Conservation (phyloP, 2,888 invertebrate genomes). For the Poecilus cupreus region DNA sequence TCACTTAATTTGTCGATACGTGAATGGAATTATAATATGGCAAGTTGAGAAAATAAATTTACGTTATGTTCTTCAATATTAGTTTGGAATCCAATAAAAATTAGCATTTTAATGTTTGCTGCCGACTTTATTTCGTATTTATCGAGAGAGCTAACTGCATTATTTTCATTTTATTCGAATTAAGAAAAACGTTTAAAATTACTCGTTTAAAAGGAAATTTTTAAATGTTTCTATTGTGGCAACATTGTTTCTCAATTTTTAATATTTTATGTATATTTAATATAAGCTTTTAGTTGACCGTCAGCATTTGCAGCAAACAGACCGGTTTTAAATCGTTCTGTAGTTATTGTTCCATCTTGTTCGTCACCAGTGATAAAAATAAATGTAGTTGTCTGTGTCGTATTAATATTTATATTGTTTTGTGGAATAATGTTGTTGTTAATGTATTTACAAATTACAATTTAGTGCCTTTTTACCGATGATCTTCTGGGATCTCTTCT, state of each 20-base stretch:
- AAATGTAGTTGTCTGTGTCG: no score
- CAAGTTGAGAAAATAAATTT: constrained; percentile 41
- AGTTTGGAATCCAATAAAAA: constrained; percentile 52
- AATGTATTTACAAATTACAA: no score
- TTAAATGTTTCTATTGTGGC: neutral
- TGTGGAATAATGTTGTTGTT: no score
- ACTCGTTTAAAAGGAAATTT: neutral
- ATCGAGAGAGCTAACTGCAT: constrained; percentile 19
- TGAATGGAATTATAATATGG: constrained; percentile 53
- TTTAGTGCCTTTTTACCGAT: no score
- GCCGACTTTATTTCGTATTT: constrained; percentile 42
- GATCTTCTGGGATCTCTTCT: no score
- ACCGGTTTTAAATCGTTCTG: no score
- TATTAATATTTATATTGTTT: no score
- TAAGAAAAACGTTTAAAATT: constrained; percentile 30
- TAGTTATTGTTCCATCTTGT: no score
- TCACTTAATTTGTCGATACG: constrained; percentile 57
- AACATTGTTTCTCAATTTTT: neutral
- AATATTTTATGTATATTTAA: no score
- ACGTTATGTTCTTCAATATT: constrained; percentile 45
- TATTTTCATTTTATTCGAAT: constrained; percentile 36
- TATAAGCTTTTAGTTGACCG: no score
- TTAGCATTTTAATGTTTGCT: constrained; percentile 50
- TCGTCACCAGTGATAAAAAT: no score
- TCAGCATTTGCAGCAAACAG: no score